These are phyloP conservation scores for Actinernus sp. DNA, from an alignment of 92 coral and sea anemone genomes.

Conservation along the genomic window DNA sequence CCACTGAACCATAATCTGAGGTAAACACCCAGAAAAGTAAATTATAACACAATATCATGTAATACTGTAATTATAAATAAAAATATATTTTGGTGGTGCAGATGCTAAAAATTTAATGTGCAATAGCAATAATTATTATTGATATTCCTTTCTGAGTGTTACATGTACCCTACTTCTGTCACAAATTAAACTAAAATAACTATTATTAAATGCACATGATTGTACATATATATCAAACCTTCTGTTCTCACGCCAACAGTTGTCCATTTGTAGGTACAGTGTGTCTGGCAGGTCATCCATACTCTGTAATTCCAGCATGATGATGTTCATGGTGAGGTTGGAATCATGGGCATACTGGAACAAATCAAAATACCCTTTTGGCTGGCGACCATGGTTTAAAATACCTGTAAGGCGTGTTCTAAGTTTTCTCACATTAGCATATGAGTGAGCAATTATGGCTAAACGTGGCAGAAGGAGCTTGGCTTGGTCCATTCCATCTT, in stretches of 20 bases:
- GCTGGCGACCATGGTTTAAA: conserved; percentile 65
- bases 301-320: conserved; percentile 52
- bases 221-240: too few relatives aligned
- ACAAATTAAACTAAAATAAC: too few relatives aligned
- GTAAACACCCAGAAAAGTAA: too few relatives aligned
- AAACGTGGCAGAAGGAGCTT: conserved; percentile 41
- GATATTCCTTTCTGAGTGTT: too few relatives aligned
- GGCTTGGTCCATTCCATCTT: conserved; percentile 69
- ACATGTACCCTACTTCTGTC: too few relatives aligned
- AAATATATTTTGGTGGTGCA: too few relatives aligned
- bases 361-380: conserved; percentile 63
- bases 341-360: conserved; percentile 72
- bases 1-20: too few relatives aligned
- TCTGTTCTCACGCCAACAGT: conserved; percentile 77
- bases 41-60: too few relatives aligned
- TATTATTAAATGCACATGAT: too few relatives aligned
- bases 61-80: too few relatives aligned
- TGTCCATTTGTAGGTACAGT: conserved; percentile 61
- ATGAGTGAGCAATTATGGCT: conserved; percentile 41
- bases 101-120: too few relatives aligned
- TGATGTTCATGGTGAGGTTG: conserved; percentile 56
- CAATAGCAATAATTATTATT: too few relatives aligned
- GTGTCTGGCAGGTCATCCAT: conserved; percentile 65
- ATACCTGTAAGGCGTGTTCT: conserved; percentile 72
- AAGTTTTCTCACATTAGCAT: conserved; percentile 65